phyloP scores from a whole-genome alignment of 2,113 vertebrate species.

The Pipa parva region DNA sequence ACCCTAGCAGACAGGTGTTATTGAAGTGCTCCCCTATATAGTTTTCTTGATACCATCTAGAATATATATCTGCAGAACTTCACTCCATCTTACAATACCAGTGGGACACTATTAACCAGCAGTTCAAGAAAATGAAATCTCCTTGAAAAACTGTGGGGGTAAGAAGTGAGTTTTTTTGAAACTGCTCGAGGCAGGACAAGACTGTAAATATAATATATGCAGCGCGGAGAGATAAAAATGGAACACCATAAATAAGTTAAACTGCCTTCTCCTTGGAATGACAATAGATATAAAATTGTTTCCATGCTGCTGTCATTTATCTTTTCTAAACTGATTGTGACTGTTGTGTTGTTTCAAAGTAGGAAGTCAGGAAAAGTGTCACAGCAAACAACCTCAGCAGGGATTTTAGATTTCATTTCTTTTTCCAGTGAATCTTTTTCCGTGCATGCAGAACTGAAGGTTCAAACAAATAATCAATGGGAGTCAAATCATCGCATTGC shows the following conservation, averaged over 20 bases:
- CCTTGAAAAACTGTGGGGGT: conserved; percentile 20
- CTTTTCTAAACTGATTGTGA: conserved; percentile 42
- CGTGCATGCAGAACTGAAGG: conserved; percentile 14
- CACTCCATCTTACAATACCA: not conserved
- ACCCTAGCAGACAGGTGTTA: no score
- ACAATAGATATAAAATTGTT: conserved; percentile 43
- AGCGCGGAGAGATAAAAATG: conserved; percentile 33
- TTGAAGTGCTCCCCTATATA: not conserved
- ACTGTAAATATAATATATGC: conserved; percentile 16
- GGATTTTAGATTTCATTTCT: conserved; percentile 29
- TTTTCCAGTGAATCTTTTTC: conserved; percentile 5
- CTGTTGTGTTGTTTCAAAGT: conserved; percentile 32
- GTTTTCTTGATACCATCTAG: not conserved
- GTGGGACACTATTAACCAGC: conserved; percentile 13
- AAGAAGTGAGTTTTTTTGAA: conserved; percentile 9
- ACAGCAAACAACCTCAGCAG: conserved; percentile 38
- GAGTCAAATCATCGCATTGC: conserved; percentile 7
- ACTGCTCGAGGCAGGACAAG: conserved; percentile 2
- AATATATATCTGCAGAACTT: not conserved
- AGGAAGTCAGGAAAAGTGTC: conserved; percentile 34
- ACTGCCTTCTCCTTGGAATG: conserved; percentile 31
- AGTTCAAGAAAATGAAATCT: conserved; percentile 22
- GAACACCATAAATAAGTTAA: conserved; percentile 39
- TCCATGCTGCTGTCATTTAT: conserved; percentile 43
- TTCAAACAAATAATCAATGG: conserved; percentile 36